Evolutionary conservation across 2,113 vertebrate genomes (phyloP), one percentile per base, ranked within the genome.

Genomic region (Microtus oregoni): DNA sequence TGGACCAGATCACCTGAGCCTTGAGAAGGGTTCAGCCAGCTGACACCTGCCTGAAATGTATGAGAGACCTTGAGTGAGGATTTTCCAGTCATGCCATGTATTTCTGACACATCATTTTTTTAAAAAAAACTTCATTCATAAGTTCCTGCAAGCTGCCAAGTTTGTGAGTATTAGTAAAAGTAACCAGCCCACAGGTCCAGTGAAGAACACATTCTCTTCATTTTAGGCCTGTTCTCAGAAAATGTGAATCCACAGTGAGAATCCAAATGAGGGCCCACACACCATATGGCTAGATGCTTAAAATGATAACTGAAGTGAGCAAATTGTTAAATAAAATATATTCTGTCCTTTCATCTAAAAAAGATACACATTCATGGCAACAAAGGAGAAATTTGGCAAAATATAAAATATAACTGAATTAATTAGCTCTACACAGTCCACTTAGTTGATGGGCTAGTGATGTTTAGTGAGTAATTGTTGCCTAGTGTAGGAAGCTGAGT

Each of bases 351-450:
- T 68, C 41, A 47, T 68, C 83, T 86, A 12, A 30, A 85, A 85
- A 85, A 65, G 41, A 77, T 68, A 58, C n/a, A 85, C 68, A 87
- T 85, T 91, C 78, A 63, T 79, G 55, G 72, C 79, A 82, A 89
- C 55, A 93, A 94, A 91, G 68, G 78, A 91, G 52, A 78, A 85
- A 93, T 70, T 75, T 94, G 82, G 44, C 5, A 91, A 93, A 89
- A 79, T 38, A 91, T 8, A 87, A 91, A 65, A 68, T 7, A 50
- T 11, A 77, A 67, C n/a, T 13, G 26, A 85, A 72, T 91, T 75
- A 47, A 86, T 87, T 19, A 82, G 81, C 70, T 47, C 47, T 89
- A 47, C 4, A 32, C 28, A 47, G 35, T 93, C 87, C 73, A 30
- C 50, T 92, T 75, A 67, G 41, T 6, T 13, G 75, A 67, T 24